Evolutionary conservation across 2,113 vertebrate species (phyloP).

Genomic region (Phalacrocorax pelagicus): DNA sequence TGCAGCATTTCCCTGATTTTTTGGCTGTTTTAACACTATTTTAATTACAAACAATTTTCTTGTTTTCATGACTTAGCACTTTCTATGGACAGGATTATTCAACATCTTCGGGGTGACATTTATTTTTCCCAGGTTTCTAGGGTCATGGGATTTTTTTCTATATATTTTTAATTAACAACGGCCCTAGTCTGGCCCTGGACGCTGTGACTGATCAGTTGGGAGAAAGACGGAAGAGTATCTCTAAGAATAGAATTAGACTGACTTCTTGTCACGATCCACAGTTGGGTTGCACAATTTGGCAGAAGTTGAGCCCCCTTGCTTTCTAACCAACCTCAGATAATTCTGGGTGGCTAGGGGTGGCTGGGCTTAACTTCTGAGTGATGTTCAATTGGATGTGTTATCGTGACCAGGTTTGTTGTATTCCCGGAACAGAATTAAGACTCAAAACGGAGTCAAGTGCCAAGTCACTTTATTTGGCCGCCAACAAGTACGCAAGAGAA

Average conservation of each 20-base stretch:
- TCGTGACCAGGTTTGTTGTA: too few species aligned
- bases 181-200: not conserved
- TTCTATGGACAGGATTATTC: not conserved
- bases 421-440: too few species aligned
- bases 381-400: too few species aligned
- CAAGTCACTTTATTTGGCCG: too few species aligned
- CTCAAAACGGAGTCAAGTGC: too few species aligned
- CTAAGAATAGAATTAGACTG: not conserved
- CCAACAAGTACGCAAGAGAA: too few species aligned
- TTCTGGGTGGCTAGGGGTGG: too few species aligned
- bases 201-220: not conserved
- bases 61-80: not conserved
- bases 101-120: rapidly evolving
- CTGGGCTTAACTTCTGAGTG: too few species aligned
- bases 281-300: too few species aligned
- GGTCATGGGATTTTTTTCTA: not conserved
- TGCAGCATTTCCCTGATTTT: not conserved
- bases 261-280: too few species aligned
- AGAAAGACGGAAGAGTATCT: not conserved
- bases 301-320: too few species aligned
- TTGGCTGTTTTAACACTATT: not conserved
- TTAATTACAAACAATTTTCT: not conserved
- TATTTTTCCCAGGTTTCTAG: not conserved
- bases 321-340: too few species aligned
- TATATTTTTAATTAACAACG: not conserved